Evolutionary conservation across 2,888 invertebrate genomes (phyloP).

Genomic region (Drosophila anceps): DNA sequence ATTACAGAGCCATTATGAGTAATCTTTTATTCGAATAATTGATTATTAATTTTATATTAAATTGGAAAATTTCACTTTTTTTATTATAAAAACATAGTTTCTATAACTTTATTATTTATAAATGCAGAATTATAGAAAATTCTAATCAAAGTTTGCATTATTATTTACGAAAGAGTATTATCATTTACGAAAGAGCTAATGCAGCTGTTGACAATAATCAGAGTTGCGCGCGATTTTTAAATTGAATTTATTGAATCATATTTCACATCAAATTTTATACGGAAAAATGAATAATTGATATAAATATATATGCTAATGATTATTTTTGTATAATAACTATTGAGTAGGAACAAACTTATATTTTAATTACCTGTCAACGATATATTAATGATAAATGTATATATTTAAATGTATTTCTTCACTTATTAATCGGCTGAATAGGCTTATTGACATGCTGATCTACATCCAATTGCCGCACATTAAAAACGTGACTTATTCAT

Average conservation of each 20-base stretch:
- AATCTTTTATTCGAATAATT: neutral
- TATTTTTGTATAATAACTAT: no score
- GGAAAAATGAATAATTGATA: no score
- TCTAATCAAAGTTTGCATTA: no score
- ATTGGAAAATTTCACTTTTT: neutral
- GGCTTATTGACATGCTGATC: neutral
- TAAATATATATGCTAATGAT: no score
- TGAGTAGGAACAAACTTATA: neutral
- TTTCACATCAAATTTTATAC: neutral
- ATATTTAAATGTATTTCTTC: neutral
- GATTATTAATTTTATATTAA: neutral
- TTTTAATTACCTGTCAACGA: neutral
- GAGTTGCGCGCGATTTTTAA: neutral
- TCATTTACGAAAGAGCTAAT: neutral
- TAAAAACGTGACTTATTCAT: neutral
- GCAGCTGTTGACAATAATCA: neutral
- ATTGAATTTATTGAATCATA: neutral
- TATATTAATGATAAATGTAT: neutral
- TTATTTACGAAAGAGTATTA: neutral
- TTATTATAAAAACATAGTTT: neutral
- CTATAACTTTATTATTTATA: neutral
- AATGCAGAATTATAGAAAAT: no score
- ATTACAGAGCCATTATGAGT: slow-evolving; percentile 3
- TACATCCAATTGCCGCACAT: neutral
- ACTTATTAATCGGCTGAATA: neutral